Evolutionary conservation across 1,140 invertebrate species (phyloP), one percentile per base, ranked within the genome.

Genomic region (Matsumurasca onukii): DNA sequence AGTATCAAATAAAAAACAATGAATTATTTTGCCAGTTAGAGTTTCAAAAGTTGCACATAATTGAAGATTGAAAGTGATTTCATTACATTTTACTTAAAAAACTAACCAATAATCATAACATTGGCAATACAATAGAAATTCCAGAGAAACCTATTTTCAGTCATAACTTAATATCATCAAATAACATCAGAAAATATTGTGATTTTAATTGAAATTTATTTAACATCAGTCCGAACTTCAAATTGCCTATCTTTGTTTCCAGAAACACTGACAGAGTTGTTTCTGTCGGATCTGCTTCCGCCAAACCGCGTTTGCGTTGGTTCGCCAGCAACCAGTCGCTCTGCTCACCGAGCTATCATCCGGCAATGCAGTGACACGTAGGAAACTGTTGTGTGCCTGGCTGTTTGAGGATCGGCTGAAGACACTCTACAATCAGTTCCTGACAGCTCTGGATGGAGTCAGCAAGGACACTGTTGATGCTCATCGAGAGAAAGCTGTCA

Each of bases 371-470:
- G 75, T 79, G 27, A 74, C 75, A 1, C 75, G 81, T 48, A 81
- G 86, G 34, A 80, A 78, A 69, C 73, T 77, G 27, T 75, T 90
- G 1, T 69, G 86, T 1, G 39, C 67, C 59, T 91, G 88, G 88
- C 87, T 89, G 73, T 97, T 90, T 83, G 95, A 98, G 80, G 88
- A 91, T 75, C 86, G 91, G 73, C 78, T 98, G 3, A 94, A 93
- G 77, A 82, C 87, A 71, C 79, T 84, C 25, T 98, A 96, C 81
- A 80, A 82, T n/a, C 81, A 83, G 76, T 94, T 91, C 78, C 74
- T 94, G 2, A 78, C 82, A 66, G 81, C 86, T 31, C 71, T 95
- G 34, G 84, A 87, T 68, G 80, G 74, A 13, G 83, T 89, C 52
- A 83, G 86, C 0, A 83, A 86, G 68, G 90, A 93, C 75, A 85